phyloP scores from a whole-genome alignment of 2,797 vertebrate species.

The Lindbergichthys nudifrons region DNA sequence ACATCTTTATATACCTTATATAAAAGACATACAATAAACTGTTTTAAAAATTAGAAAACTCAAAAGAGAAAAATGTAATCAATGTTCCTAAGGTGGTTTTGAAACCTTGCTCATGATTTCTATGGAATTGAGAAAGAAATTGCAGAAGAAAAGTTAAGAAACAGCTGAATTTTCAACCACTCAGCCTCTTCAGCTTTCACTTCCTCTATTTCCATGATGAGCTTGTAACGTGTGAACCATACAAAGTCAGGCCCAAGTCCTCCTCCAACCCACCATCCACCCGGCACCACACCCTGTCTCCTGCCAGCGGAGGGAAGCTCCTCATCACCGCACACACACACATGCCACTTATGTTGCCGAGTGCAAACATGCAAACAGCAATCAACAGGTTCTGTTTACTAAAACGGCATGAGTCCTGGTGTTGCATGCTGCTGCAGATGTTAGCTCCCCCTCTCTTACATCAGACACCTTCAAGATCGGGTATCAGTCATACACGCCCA shows the following conservation, averaged over 20 bases:
- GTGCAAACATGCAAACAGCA: constrained; percentile 42
- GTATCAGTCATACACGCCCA: constrained; percentile 47
- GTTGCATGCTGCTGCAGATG: constrained; percentile 43
- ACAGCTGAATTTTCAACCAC: neutral
- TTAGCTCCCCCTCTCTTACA: neutral
- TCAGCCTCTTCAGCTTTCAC: constrained; percentile 57
- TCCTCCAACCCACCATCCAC: constrained; percentile 16
- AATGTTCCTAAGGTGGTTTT: too few relatives aligned
- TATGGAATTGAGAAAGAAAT: neutral
- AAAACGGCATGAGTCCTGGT: constrained; percentile 9
- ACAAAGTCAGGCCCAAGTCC: constrained; percentile 13
- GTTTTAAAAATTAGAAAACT: too few relatives aligned
- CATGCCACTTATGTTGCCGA: constrained; percentile 44
- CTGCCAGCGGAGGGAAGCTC: constrained; percentile 35
- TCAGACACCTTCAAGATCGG: constrained; percentile 39
- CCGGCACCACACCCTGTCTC: constrained; percentile 61
- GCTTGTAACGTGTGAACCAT: constrained; percentile 23
- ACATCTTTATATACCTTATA: too few relatives aligned
- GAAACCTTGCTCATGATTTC: too few relatives aligned
- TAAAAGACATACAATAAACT: too few relatives aligned
- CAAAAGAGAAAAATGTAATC: too few relatives aligned
- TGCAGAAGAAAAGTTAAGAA: neutral
- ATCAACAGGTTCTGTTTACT: constrained; percentile 57
- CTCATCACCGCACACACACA: constrained; percentile 36
- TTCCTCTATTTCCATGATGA: constrained; percentile 68